Percentiles rank a stretch among this genome's conserved stretches.
Conservation (phyloP, 2,113 vertebrate genomes). For the Vanacampus margaritifer region DNA sequence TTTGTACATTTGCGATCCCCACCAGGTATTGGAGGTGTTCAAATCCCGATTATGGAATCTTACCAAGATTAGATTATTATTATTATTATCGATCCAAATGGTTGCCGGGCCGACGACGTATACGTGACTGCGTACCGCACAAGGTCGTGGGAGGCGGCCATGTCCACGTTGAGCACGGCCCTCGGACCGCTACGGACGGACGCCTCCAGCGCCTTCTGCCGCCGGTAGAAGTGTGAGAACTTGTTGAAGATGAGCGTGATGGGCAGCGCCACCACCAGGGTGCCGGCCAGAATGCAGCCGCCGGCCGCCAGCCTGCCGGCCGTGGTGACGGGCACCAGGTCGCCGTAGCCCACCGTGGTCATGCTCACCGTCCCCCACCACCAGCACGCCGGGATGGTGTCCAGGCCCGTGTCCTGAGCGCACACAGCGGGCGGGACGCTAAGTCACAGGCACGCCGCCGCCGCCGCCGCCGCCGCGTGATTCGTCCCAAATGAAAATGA, state of each 20-base stretch:
- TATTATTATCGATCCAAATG: too few relatives aligned
- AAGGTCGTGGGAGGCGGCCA: too few relatives aligned
- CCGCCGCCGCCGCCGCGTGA: too few relatives aligned
- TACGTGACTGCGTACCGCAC: too few relatives aligned
- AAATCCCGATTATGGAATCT: too few relatives aligned
- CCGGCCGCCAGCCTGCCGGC: slow-evolving; percentile 91
- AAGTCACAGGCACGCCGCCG: neutral
- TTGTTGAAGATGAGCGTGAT: slow-evolving; percentile 99
- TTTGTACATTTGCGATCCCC: too few relatives aligned
- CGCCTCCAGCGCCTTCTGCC: slow-evolving; percentile 91
- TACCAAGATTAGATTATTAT: too few relatives aligned
- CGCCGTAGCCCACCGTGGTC: slow-evolving; percentile 96
- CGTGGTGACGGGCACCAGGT: slow-evolving; percentile 90
- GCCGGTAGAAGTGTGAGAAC: slow-evolving; percentile 95
- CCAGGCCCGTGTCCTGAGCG: slow-evolving; percentile 78
- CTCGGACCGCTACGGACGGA: too few relatives aligned
- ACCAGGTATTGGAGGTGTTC: too few relatives aligned
- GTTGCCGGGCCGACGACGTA: too few relatives aligned
- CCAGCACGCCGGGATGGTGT: slow-evolving; percentile 97
- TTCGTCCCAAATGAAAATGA: too few relatives aligned
- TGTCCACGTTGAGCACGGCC: too few relatives aligned
- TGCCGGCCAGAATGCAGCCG: slow-evolving; percentile 92
- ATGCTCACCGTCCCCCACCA: slow-evolving; percentile 99
- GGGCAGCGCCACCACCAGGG: slow-evolving; percentile 91
- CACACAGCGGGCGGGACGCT: neutral